Evolutionary conservation across 2,888 invertebrate genomes (phyloP), one percentile per base, ranked within the genome.

Genomic region (Panopea generosa): DNA sequence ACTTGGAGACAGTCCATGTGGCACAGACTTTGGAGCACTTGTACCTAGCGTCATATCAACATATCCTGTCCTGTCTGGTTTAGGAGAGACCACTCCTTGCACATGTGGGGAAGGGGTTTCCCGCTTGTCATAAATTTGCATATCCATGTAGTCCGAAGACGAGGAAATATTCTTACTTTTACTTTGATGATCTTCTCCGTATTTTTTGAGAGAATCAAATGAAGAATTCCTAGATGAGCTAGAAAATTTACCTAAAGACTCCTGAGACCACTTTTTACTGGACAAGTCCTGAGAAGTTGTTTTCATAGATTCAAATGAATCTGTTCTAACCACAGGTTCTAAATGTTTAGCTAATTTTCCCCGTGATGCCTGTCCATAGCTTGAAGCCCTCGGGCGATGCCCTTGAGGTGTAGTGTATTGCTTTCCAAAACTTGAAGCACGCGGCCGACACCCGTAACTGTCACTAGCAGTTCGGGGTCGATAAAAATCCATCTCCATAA

Each of bases 401-500:
- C 81, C 83, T 63, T 84, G 84, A 18, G 60, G 27, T 14, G 59
- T 29, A 26, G 72, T 69, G n/a, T 70, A 77, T 56, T 80, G 76
- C 49, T 87, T 84, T 0, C 89, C 89, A 60, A 90, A 89, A 65
- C 90, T 90, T 45, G 90, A 89, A 2, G 91, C 84, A 0, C 91
- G 74, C 0, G 87, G 89, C n/a, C 90, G 74, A 76, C 86, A 85
- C 52, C 87, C 86, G 60, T 86, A 88, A 73, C 89, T 90, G 66
- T 91, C 89, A 67, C 88, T 90, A n/a, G 87, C 86, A 11, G 89
- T 90, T 24, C 89, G 67, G 1, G 89, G 89, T 2, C 88, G 81
- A 65, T 86, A 85, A 67, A 90, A 91, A 65, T 91, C 90, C 72
- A 92, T 86, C 77, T 92, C 91, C 89, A 91, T 90, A 57, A 92